These are phyloP conservation scores for Oncorhynchus nerka DNA, from an alignment of 2,113 vertebrate genomes.

Conservation along the genomic window DNA sequence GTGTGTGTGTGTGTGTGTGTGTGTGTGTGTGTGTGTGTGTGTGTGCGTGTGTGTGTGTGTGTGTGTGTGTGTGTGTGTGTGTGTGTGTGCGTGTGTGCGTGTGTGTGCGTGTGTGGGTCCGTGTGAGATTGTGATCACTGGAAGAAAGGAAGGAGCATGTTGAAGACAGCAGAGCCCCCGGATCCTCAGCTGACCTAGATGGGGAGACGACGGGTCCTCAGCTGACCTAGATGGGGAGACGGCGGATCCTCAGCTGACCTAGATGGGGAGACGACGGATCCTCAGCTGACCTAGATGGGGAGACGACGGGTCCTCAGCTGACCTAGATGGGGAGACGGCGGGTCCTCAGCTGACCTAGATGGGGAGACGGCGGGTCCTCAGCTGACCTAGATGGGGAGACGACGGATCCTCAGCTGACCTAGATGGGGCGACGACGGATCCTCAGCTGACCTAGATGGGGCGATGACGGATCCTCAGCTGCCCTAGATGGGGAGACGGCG, in stretches of 20 bases:
- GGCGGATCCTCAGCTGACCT: neutral
- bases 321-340: slow-evolving; percentile 3
- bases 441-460: neutral
- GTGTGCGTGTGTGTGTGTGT: too few relatives aligned
- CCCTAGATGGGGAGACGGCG: neutral
- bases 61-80: too few relatives aligned
- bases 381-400: neutral
- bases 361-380: neutral
- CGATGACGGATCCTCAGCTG: neutral
- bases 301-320: neutral
- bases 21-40: too few relatives aligned
- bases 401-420: neutral
- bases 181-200: slow-evolving; percentile 52
- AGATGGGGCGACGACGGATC: slow-evolving; percentile 5
- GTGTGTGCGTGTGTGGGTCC: neutral
- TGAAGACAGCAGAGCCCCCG: slow-evolving; percentile 36
- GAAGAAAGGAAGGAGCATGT: slow-evolving; percentile 36
- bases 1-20: neutral
- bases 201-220: too few relatives aligned
- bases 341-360: neutral
- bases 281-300: neutral
- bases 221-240: neutral
- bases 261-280: slow-evolving; percentile 6
- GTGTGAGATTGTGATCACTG: slow-evolving; percentile 8
- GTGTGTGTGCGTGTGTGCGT: rapidly evolving